A percentile compares a stretch with the other conserved stretches of the same genome.
Conservation (phyloP, 2,888 invertebrate species). For the Zygothrica quintamaculata region DNA sequence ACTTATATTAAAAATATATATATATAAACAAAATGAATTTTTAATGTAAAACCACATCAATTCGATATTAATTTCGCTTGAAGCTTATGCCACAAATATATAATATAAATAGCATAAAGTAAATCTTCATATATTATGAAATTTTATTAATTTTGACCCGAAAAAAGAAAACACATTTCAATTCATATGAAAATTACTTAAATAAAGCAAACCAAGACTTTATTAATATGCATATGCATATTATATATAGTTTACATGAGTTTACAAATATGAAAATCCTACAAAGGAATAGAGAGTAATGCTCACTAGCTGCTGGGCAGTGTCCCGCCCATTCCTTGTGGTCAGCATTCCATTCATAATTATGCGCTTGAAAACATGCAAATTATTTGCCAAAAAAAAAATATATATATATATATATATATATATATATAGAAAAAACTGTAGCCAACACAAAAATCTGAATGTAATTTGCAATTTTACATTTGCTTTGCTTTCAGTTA, state of each 20-base stretch:
- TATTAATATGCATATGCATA: slow-evolving; percentile 52
- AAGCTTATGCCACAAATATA: too few species aligned
- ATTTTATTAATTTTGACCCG: too few species aligned
- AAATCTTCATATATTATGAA: slow-evolving; percentile 7
- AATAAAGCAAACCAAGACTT: slow-evolving; percentile 61
- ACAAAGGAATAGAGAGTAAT: too few species aligned
- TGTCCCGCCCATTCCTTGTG: slow-evolving; percentile 1
- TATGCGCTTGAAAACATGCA: slow-evolving; percentile 65
- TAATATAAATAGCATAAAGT: too few species aligned
- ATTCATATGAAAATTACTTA: slow-evolving; percentile 51
- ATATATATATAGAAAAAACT: too few species aligned
- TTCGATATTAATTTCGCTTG: too few species aligned
- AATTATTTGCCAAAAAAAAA: slow-evolving; percentile 27
- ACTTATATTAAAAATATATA: too few species aligned
- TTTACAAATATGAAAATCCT: background rate
- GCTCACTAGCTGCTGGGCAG: too few species aligned
- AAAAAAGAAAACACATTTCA: slow-evolving; percentile 27
- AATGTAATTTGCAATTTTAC: slow-evolving; percentile 30
- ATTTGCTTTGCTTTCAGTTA: slow-evolving; percentile 27
- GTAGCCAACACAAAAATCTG: slow-evolving; percentile 25
- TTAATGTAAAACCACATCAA: too few species aligned
- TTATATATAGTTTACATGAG: slow-evolving; percentile 57
- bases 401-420: too few species aligned
- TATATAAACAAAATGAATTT: too few species aligned
- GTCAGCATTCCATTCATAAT: slow-evolving; percentile 49